Evolutionary conservation across 2,113 vertebrate species (phyloP).

Genomic region (Oncorhynchus gorbuscha): DNA sequence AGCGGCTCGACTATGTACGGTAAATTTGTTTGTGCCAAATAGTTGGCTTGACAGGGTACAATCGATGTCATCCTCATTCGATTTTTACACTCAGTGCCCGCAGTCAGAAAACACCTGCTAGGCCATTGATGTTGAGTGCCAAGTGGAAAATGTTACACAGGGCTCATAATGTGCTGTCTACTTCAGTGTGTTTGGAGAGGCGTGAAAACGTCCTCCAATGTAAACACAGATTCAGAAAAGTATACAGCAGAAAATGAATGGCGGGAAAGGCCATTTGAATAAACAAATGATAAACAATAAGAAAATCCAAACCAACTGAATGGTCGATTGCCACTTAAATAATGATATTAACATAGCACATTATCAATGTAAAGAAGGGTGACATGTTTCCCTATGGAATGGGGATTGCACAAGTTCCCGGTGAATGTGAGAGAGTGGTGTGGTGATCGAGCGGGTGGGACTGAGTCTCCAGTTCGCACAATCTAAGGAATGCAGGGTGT

Average conservation of each 20-base stretch:
- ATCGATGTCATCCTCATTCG: neutral
- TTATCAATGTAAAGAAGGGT: no score
- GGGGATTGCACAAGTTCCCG: neutral
- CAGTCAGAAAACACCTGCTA: no score
- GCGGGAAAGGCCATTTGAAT: neutral
- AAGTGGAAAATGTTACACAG: neutral
- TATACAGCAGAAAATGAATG: neutral
- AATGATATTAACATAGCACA: no score
- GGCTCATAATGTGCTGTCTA: neutral
- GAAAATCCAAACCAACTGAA: no score
- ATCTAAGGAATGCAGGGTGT: neutral
- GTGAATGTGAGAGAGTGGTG: neutral
- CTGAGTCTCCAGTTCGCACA: neutral
- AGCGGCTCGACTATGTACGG: no score
- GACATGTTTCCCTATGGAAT: no score
- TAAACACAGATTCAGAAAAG: neutral
- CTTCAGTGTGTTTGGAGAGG: neutral
- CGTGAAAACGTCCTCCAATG: neutral
- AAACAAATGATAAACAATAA: no score
- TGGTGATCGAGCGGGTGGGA: neutral
- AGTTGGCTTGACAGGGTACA: neutral
- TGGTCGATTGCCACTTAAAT: neutral
- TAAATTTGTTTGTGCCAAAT: neutral
- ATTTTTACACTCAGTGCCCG: neutral
- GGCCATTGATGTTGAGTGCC: neutral